These are phyloP conservation scores for Hirtodrosophila duncani DNA, from an alignment of 2,888 invertebrate species.

Conservation along the genomic window DNA sequence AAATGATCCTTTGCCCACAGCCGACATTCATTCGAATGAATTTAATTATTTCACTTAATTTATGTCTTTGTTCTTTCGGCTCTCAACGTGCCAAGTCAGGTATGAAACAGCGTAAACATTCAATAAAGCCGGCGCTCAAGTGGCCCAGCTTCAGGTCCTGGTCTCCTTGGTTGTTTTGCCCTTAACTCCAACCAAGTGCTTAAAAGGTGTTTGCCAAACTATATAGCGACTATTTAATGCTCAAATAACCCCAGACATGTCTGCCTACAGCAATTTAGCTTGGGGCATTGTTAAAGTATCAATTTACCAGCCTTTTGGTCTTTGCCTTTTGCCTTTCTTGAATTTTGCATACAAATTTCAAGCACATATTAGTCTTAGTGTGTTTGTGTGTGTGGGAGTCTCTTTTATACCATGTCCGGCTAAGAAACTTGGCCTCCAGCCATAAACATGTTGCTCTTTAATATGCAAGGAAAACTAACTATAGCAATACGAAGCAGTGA, in stretches of 20 bases:
- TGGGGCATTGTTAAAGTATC: constrained; percentile 43
- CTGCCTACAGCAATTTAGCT: constrained; percentile 17
- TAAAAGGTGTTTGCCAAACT: too few relatives aligned
- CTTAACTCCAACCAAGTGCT: background rate
- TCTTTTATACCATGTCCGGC: too few relatives aligned
- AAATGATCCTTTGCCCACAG: constrained; percentile 13
- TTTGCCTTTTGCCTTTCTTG: too few relatives aligned
- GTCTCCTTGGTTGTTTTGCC: background rate
- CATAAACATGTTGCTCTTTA: too few relatives aligned
- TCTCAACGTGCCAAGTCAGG: constrained; percentile 17
- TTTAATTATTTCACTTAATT: constrained; percentile 64
- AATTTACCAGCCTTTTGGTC: constrained; percentile 48
- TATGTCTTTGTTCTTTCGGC: constrained; percentile 33
- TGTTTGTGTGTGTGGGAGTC: too few relatives aligned
- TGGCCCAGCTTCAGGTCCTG: background rate
- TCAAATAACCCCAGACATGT: constrained; percentile 19
- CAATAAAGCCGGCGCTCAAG: constrained; percentile 25
- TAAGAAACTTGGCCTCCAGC: too few relatives aligned
- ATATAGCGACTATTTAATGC: constrained; percentile 29
- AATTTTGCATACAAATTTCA: constrained; percentile 36
- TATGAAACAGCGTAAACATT: constrained; percentile 42
- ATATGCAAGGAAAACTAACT: too few relatives aligned
- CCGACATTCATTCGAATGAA: constrained; percentile 47
- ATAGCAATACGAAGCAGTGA: too few relatives aligned
- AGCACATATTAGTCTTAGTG: constrained; percentile 25